Conservation (phyloP, 2,113 vertebrate species). For the Riparia riparia region DNA sequence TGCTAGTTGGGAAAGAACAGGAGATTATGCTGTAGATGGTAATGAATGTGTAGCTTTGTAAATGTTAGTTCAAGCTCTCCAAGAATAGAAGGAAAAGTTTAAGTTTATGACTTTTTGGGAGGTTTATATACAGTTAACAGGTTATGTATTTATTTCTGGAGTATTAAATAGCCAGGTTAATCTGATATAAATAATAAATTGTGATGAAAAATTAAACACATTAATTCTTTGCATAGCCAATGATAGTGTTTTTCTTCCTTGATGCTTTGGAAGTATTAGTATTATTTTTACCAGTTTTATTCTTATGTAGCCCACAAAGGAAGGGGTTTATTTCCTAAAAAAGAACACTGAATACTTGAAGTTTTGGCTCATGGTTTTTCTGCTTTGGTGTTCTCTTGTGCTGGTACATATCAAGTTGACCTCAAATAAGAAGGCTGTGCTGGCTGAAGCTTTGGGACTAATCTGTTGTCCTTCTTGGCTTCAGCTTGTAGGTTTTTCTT, state of each 20-base stretch:
- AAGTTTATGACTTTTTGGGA: neutral
- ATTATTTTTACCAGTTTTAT: neutral
- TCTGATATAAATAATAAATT: neutral
- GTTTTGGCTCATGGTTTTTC: neutral
- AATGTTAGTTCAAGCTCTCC: rapidly evolving
- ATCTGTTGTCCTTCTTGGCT: constrained; percentile 14
- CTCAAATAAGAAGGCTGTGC: neutral
- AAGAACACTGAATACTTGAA: neutral
- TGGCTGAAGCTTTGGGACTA: neutral
- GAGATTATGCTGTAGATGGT: neutral
- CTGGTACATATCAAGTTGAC: neutral
- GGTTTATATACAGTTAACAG: neutral
- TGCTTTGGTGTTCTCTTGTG: neutral
- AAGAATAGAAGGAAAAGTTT: neutral
- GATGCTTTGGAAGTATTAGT: neutral
- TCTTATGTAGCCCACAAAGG: neutral
- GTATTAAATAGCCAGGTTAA: neutral
- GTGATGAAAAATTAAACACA: rapidly evolving
- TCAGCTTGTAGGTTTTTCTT: neutral
- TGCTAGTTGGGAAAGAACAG: neutral
- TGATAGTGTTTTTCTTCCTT: neutral
- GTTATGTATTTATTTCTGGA: neutral
- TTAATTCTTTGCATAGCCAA: neutral
- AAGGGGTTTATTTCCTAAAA: neutral
- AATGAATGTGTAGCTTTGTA: neutral